Evolutionary conservation across 2,888 invertebrate genomes (phyloP).

Genomic region (Augochlorella aurata): DNA sequence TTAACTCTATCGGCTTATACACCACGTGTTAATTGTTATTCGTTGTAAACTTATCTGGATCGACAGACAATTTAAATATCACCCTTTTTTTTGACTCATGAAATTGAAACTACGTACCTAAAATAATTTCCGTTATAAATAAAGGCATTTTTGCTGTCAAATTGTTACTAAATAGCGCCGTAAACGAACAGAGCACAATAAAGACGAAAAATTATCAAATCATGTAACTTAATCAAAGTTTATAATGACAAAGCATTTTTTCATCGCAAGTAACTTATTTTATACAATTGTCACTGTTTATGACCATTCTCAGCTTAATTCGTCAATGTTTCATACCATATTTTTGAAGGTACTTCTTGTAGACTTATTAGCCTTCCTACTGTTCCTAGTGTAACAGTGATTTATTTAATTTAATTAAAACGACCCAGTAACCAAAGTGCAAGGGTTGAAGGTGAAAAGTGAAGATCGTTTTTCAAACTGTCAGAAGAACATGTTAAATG

Average conservation of each 20-base stretch:
- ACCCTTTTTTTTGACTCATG: neutral
- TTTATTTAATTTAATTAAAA: no score
- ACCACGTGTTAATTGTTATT: neutral
- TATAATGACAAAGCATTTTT: neutral
- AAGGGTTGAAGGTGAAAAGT: neutral
- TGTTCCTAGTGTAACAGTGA: no score
- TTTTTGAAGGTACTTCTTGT: no score
- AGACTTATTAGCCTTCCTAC: no score
- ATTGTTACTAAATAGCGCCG: neutral
- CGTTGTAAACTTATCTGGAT: neutral
- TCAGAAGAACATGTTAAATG: neutral
- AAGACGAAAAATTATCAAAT: neutral
- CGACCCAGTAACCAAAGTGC: no score
- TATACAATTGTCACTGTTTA: no score
- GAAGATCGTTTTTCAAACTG: neutral
- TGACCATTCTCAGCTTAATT: no score
- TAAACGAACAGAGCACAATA: neutral
- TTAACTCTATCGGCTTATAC: neutral
- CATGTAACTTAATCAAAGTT: neutral
- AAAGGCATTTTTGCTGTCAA: neutral
- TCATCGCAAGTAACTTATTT: neutral
- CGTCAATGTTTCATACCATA: no score
- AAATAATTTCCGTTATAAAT: neutral
- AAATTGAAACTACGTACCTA: neutral
- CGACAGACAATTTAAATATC: neutral